Evolutionary conservation across 2,113 vertebrate genomes (phyloP).

Genomic region (Mugil cephalus): DNA sequence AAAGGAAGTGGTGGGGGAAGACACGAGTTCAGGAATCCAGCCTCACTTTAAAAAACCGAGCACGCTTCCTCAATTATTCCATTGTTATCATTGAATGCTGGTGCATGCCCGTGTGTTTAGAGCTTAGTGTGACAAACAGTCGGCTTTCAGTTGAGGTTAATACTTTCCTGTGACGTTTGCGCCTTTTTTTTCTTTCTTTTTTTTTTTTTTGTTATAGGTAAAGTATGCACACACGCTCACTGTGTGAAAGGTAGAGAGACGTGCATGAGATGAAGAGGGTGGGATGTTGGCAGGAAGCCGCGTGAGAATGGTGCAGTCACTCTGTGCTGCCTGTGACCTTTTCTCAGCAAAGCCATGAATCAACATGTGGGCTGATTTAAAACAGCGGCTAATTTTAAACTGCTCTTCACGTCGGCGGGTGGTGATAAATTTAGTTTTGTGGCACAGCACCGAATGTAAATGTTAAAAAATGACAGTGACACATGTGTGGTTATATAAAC

Average conservation of each 20-base stretch:
- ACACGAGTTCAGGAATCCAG: slow-evolving; percentile 10
- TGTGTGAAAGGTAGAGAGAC: neutral
- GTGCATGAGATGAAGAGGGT: slow-evolving; percentile 45
- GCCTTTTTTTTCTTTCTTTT: neutral
- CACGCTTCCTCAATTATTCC: slow-evolving; percentile 6
- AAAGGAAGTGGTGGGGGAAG: slow-evolving; percentile 40
- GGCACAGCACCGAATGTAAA: neutral
- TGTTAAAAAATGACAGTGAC: neutral
- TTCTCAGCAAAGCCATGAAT: slow-evolving; percentile 20
- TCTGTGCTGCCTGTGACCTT: slow-evolving; percentile 13
- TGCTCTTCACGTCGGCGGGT: neutral
- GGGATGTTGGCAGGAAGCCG: slow-evolving; percentile 50
- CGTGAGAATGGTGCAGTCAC: slow-evolving; percentile 12
- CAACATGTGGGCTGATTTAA: slow-evolving; percentile 21
- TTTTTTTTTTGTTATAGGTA: too few relatives aligned
- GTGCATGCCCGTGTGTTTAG: neutral
- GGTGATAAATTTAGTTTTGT: neutral
- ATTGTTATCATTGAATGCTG: neutral
- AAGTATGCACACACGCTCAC: neutral
- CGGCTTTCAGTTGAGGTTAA: neutral
- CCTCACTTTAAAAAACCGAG: neutral
- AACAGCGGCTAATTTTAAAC: neutral
- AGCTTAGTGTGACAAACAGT: neutral
- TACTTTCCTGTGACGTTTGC: slow-evolving; percentile 12
- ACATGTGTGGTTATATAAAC: too few relatives aligned